Percentiles rank a stretch among this genome's conserved stretches.
These are phyloP conservation scores for Esox lucius DNA, from an alignment of 2,797 vertebrate genomes.

Conservation along the genomic window DNA sequence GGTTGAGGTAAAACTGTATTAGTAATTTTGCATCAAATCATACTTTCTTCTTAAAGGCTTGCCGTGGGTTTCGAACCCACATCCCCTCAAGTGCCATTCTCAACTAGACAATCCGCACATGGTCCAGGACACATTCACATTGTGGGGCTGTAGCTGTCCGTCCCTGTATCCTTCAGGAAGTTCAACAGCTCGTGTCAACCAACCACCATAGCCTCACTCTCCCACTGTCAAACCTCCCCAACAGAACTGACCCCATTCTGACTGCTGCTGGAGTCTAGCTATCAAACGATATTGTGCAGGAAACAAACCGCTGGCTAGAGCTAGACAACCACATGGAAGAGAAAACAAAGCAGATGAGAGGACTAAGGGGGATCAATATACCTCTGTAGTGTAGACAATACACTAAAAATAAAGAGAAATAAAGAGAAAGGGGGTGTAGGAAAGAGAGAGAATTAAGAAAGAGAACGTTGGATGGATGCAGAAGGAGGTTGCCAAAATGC, in stretches of 20 bases:
- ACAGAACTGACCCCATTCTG: neutral
- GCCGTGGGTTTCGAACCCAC: too few species aligned
- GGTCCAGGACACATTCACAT: too few species aligned
- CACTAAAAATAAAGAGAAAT: neutral
- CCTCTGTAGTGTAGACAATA: too few species aligned
- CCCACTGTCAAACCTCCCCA: neutral
- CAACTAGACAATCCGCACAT: too few species aligned
- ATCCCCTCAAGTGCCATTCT: too few species aligned
- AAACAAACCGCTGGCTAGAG: conserved; percentile 1
- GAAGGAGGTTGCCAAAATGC: neutral
- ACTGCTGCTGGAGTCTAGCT: neutral
- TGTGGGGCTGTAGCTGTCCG: neutral
- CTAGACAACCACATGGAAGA: neutral
- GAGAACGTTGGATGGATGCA: neutral
- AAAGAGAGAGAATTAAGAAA: neutral
- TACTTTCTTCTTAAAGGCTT: too few species aligned
- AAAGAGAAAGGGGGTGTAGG: neutral
- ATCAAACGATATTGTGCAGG: neutral
- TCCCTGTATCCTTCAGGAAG: conserved; percentile 9
- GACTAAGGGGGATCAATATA: neutral
- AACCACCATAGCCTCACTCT: neutral
- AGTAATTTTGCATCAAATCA: too few species aligned
- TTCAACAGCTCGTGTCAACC: neutral
- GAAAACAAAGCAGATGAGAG: neutral
- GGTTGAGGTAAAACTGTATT: neutral